Percentiles rank a stretch among this genome's conserved stretches.
Evolutionary conservation across 2,113 vertebrate genomes (phyloP).

Genomic region (Corythornis madagascariensis): DNA sequence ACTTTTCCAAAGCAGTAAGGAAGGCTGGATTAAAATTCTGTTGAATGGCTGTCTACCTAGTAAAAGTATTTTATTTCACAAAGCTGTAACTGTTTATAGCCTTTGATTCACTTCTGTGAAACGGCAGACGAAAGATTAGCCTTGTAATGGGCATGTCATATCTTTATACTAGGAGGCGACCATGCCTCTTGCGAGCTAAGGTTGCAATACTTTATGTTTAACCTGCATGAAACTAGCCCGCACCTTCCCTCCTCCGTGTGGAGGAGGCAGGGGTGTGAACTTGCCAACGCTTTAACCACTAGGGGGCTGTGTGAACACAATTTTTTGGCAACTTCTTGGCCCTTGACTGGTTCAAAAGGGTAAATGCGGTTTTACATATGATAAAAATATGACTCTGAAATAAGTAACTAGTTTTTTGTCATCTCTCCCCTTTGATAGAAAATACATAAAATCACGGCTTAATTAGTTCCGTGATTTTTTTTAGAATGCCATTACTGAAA

Average conservation of each 20-base stretch:
- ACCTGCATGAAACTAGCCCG: not conserved
- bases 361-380: conserved; percentile 39
- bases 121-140: not conserved
- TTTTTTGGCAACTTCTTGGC: conserved; percentile 65
- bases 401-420: conserved; percentile 59
- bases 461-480: conserved; percentile 24
- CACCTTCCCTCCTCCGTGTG: not conserved
- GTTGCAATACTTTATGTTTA: not conserved
- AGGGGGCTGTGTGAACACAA: conserved; percentile 71
- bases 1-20: not conserved
- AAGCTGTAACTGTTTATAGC: not conserved
- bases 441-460: conserved; percentile 28
- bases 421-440: conserved; percentile 40
- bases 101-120: not conserved
- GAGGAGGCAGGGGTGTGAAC: not conserved
- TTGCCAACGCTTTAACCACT: conserved; percentile 49
- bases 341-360: conserved; percentile 72
- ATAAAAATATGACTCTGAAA: conserved; percentile 55
- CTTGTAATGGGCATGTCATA: not conserved
- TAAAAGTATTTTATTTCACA: not conserved
- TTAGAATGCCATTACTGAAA: not conserved
- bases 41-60: not conserved
- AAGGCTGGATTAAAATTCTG: not conserved
- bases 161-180: not conserved
- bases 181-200: not conserved